Percentiles rank a stretch among this genome's conserved stretches.
These are phyloP conservation scores for Gymnocephalus cernua DNA, from an alignment of 2,113 vertebrate species.

Conservation along the genomic window DNA sequence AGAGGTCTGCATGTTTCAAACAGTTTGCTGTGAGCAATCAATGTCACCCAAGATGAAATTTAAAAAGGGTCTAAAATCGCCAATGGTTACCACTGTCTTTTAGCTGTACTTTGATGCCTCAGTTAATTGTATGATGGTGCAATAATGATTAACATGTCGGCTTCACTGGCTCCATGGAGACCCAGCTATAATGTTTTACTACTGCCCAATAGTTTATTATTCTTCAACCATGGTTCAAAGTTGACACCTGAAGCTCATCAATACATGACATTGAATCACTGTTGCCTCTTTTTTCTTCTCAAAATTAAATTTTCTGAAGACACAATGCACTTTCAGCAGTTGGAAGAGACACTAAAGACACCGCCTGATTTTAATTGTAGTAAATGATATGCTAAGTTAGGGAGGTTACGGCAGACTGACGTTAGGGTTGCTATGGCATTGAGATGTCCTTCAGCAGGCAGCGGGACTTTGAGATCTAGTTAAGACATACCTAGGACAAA, in stretches of 20 bases:
- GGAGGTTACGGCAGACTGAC: conserved; percentile 11
- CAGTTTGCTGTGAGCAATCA: conserved; percentile 44
- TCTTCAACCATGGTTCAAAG: no score
- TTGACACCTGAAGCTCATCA: neutral
- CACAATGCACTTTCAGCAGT: neutral
- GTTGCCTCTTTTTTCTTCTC: neutral
- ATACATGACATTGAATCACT: neutral
- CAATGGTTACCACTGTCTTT: conserved; percentile 22
- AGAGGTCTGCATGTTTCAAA: neutral
- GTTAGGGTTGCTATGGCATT: conserved; percentile 53
- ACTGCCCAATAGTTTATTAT: neutral
- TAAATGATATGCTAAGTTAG: conserved; percentile 17
- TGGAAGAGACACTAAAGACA: conserved; percentile 9
- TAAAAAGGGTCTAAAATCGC: no score
- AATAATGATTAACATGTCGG: conserved; percentile 71
- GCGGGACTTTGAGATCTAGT: conserved; percentile 76
- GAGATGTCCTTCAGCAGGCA: conserved; percentile 54
- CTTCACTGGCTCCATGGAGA: neutral
- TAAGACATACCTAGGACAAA: conserved; percentile 36
- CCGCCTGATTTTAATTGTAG: conserved; percentile 24
- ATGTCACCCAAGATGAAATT: conserved; percentile 12
- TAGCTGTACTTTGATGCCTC: conserved; percentile 68
- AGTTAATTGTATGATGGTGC: conserved; percentile 42
- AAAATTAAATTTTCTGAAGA: neutral
- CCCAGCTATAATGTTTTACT: conserved; percentile 12